Percentiles rank a stretch among this genome's conserved stretches.
These are phyloP conservation scores for Calephelis perditalis DNA, from an alignment of 2,888 invertebrate species.

Conservation along the genomic window DNA sequence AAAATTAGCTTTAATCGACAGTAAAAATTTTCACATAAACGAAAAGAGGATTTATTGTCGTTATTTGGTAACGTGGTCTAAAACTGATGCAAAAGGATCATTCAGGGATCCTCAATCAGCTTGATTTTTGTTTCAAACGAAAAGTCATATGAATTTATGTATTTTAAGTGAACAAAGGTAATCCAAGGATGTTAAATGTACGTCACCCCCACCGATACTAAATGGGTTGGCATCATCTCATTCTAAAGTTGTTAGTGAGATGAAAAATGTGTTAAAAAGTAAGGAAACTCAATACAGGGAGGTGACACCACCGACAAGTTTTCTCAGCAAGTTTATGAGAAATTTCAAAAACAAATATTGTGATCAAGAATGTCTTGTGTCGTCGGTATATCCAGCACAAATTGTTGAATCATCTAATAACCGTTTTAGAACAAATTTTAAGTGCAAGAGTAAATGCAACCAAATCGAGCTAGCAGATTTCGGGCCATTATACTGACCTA, in stretches of 20 bases:
- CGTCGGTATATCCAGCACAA: slow-evolving; percentile 44
- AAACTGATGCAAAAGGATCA: slow-evolving; percentile 79
- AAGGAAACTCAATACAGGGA: slow-evolving; percentile 40
- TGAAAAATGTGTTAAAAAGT: slow-evolving; percentile 56
- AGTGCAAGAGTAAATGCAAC: slow-evolving; percentile 34
- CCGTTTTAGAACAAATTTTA: slow-evolving; percentile 68
- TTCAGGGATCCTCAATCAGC: slow-evolving; percentile 90
- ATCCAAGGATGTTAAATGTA: slow-evolving; percentile 43
- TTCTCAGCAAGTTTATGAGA: slow-evolving; percentile 68
- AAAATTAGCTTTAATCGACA: slow-evolving; percentile 62
- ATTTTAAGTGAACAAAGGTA: slow-evolving; percentile 50
- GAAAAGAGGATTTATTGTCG: slow-evolving; percentile 70
- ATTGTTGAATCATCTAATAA: slow-evolving; percentile 71
- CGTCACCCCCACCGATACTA: slow-evolving; percentile 54
- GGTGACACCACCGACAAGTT: slow-evolving; percentile 53
- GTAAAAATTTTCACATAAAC: slow-evolving; percentile 62
- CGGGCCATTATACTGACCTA: too few species aligned
- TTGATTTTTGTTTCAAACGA: slow-evolving; percentile 91
- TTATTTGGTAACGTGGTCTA: slow-evolving; percentile 75
- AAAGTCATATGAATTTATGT: slow-evolving; percentile 86
- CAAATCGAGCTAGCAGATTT: too few species aligned
- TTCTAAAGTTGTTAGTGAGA: slow-evolving; percentile 67
- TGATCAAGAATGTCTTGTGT: slow-evolving; percentile 60
- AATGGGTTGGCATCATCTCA: slow-evolving; percentile 64
- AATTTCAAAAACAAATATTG: slow-evolving; percentile 66